These are phyloP conservation scores for Poecilus cupreus DNA, from an alignment of 2,888 invertebrate species.

Conservation along the genomic window DNA sequence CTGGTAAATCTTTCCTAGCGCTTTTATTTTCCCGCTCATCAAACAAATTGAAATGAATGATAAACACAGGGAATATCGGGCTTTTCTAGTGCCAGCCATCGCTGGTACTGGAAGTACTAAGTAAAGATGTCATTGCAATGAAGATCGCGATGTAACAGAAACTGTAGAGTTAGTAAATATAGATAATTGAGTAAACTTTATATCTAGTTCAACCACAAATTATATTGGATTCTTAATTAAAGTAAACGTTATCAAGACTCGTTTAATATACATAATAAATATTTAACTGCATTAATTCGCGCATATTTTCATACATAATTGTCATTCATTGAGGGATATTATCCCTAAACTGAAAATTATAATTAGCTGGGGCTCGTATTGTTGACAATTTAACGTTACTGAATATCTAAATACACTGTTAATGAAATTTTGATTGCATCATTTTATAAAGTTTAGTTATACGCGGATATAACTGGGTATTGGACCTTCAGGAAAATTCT, in stretches of 20 bases:
- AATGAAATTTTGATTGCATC: too few species aligned
- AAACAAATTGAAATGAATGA: slow-evolving; percentile 21
- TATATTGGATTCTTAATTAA: slow-evolving; percentile 25
- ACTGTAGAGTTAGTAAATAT: background rate
- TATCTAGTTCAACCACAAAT: slow-evolving; percentile 15
- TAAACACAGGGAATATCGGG: slow-evolving; percentile 15
- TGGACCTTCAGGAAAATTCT: too few species aligned
- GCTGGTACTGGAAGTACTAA: background rate
- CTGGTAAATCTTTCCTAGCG: background rate
- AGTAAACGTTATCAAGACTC: slow-evolving; percentile 1
- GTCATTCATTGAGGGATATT: background rate
- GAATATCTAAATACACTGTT: too few species aligned
- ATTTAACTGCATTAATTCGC: background rate
- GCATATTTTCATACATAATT: background rate
- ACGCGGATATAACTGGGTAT: too few species aligned
- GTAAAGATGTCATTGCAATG: background rate
- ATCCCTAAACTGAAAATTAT: too few species aligned
- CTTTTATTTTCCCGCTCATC: background rate
- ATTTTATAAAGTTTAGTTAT: too few species aligned
- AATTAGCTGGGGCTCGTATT: too few species aligned
- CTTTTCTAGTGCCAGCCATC: background rate
- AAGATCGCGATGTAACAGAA: background rate
- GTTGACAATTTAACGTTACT: too few species aligned
- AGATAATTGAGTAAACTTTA: slow-evolving; percentile 33
- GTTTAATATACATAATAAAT: background rate